phyloP scores from a whole-genome alignment of 2,888 invertebrate species.

The Drosophila leonis region DNA sequence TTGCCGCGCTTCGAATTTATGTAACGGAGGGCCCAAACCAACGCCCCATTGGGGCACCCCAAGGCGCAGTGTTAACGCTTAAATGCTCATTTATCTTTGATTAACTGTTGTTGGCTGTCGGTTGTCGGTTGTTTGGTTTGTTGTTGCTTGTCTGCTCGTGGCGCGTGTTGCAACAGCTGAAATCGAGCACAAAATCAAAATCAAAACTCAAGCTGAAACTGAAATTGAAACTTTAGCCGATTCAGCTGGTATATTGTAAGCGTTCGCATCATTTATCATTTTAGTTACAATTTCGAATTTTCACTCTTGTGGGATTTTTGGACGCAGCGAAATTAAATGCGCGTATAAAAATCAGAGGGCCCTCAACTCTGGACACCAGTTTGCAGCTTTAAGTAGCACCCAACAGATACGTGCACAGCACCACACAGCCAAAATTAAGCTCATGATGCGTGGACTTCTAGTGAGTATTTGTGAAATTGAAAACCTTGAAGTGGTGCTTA shows the following conservation, averaged over 20 bases:
- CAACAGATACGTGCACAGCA: slow-evolving; percentile 33
- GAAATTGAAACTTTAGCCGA: slow-evolving; percentile 52
- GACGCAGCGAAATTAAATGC: slow-evolving; percentile 33
- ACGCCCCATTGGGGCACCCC: slow-evolving; percentile 63
- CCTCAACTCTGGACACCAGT: slow-evolving; percentile 50
- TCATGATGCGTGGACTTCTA: slow-evolving; percentile 88
- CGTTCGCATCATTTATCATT: slow-evolving; percentile 70
- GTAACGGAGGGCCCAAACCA: slow-evolving; percentile 59
- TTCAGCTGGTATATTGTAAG: slow-evolving; percentile 53
- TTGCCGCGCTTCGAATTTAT: slow-evolving; percentile 52
- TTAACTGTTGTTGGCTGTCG: slow-evolving; percentile 56
- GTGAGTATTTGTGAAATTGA: slow-evolving; percentile 54
- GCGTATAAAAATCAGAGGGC: slow-evolving; percentile 64
- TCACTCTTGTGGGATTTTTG: slow-evolving; percentile 40
- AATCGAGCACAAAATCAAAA: slow-evolving; percentile 43
- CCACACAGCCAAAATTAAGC: slow-evolving; percentile 16
- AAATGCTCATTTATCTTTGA: slow-evolving; percentile 72
- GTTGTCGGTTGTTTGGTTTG: slow-evolving; percentile 10
- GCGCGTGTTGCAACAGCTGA: slow-evolving; percentile 62
- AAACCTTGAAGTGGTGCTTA: background rate
- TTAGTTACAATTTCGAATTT: slow-evolving; percentile 57
- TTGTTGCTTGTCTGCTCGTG: slow-evolving; percentile 19
- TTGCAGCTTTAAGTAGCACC: slow-evolving; percentile 43
- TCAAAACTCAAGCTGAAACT: slow-evolving; percentile 42
- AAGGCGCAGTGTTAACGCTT: slow-evolving; percentile 62